Base-by-base conservation (phyloP, 2,797 vertebrate genomes). In the Ceryle rudis region DNA sequence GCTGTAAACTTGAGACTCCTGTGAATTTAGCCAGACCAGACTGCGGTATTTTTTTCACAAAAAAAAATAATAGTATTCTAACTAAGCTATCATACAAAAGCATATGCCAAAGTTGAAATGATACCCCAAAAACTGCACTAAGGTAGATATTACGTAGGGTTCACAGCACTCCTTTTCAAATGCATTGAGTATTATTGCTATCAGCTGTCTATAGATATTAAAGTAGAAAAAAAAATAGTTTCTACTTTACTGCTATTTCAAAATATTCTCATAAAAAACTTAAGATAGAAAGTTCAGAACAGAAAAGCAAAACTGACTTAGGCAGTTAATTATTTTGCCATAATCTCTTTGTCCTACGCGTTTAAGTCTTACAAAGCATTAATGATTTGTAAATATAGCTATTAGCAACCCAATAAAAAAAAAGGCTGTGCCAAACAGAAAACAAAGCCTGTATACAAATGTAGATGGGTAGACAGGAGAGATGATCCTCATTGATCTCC, bases 241-340 rank as follows among this genome's bases (percentile, higher is more conserved):
- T 62, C 8, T 1, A 37, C 12, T 4, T 44, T 57, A 25, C 28
- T 35, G 39, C 1, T 17, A 22, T 41, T 91, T 77, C 51, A 80
- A 85, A 80, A 41, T 42, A 19, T 25, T 86, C 14, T 55, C 37
- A 2, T 0, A 58, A 75, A 60, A 1, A 51, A 54, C 22, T 74
- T 69, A 46, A 51, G 23, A 49, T 1, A 58, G 12, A 66, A 92
- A 92, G 69, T 85, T 70, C 33, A 60, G 23, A 77, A 52, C 18
- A 81, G 28, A 54, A 55, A 73, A 66, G 54, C 42, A 61, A 93
- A 92, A 87, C 14, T 77, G 13, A 75, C 58, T 49, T 60, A 60
- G 89, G 16, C 20, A 60, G 78, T 88, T 90, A 55, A 81, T 78
- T 83, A 75, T 77, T 87, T 80, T 70, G 6, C 55, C 11, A 11